phyloP scores from a whole-genome alignment of 1,140 invertebrate species.

The Tetraneura akinire region DNA sequence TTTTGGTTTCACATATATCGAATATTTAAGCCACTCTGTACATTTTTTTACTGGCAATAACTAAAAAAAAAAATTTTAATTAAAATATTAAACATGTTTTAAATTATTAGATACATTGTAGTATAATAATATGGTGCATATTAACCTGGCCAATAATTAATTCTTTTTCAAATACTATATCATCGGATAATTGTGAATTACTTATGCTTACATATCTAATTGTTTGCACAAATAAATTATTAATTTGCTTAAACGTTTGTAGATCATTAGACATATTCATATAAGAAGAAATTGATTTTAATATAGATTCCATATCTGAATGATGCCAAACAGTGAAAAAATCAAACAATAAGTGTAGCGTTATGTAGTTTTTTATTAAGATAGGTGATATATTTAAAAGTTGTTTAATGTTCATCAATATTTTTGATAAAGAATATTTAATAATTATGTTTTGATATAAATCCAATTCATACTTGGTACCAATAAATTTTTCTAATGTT shows the following conservation, averaged over 20 bases:
- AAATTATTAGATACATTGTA: neutral
- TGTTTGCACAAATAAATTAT: conserved; percentile 29
- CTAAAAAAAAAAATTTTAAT: neutral
- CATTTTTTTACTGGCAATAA: conserved; percentile 12
- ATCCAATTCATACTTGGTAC: conserved; percentile 5
- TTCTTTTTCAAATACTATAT: conserved; percentile 23
- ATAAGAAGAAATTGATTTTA: conserved; percentile 6
- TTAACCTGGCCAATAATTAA: conserved; percentile 40
- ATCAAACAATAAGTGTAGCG: conserved; percentile 29
- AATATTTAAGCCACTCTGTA: neutral
- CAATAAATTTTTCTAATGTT: conserved; percentile 23
- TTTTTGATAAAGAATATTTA: conserved; percentile 5
- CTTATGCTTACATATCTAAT: conserved; percentile 16
- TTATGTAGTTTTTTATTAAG: conserved; percentile 21
- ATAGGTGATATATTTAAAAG: neutral
- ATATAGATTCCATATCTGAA: neutral
- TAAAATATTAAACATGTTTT: neutral
- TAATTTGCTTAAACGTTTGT: conserved; percentile 20
- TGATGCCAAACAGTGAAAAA: conserved; percentile 29
- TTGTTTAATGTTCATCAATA: conserved; percentile 13
- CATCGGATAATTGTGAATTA: neutral
- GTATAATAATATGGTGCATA: neutral
- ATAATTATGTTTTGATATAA: neutral
- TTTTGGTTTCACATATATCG: neutral
- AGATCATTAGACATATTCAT: neutral